Evolutionary conservation across 1,140 invertebrate species (phyloP).

Genomic region (Leptoteleia sp.): DNA sequence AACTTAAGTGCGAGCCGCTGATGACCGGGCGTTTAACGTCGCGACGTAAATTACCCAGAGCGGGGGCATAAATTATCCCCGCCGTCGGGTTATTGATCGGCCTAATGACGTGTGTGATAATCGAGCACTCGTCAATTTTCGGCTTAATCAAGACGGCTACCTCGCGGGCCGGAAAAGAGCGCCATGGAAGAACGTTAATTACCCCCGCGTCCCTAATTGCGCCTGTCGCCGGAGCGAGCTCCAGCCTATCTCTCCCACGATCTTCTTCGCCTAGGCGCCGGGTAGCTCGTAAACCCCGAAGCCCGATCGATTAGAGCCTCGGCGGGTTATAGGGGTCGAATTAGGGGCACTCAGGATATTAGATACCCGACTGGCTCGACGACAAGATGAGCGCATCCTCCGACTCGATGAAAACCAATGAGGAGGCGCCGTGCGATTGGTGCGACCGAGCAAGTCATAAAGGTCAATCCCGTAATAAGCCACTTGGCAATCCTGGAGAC

Average conservation of each 20-base stretch:
- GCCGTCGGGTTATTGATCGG: constrained; percentile 31
- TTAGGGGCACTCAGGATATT: constrained; percentile 79
- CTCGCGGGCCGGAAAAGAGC: constrained; percentile 49
- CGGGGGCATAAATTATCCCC: constrained; percentile 37
- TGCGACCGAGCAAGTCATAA: constrained; percentile 62
- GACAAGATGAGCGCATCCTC: constrained; percentile 65
- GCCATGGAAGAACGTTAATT: constrained; percentile 66
- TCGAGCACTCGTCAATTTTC: constrained; percentile 60
- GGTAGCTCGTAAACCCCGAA: constrained; percentile 66
- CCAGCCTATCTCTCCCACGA: not conserved
- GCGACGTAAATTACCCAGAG: constrained; percentile 35
- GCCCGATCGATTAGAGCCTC: constrained; percentile 75
- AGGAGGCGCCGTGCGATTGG: constrained; percentile 61
- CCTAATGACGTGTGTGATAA: constrained; percentile 44
- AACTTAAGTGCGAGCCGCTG: constrained; percentile 38
- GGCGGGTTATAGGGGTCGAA: constrained; percentile 72
- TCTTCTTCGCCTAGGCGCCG: constrained; percentile 40
- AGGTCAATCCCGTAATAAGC: constrained; percentile 66
- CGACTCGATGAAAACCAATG: constrained; percentile 65
- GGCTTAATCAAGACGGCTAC: constrained; percentile 60
- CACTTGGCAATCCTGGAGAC: constrained; percentile 62
- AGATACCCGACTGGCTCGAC: constrained; percentile 67
- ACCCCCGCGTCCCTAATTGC: constrained; percentile 70
- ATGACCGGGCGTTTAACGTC: constrained; percentile 52
- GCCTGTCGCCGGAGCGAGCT: constrained; percentile 54